Evolutionary conservation across 2,797 vertebrate genomes (phyloP), one percentile per base, ranked within the genome.

Genomic region (Scyliorhinus canicula): DNA sequence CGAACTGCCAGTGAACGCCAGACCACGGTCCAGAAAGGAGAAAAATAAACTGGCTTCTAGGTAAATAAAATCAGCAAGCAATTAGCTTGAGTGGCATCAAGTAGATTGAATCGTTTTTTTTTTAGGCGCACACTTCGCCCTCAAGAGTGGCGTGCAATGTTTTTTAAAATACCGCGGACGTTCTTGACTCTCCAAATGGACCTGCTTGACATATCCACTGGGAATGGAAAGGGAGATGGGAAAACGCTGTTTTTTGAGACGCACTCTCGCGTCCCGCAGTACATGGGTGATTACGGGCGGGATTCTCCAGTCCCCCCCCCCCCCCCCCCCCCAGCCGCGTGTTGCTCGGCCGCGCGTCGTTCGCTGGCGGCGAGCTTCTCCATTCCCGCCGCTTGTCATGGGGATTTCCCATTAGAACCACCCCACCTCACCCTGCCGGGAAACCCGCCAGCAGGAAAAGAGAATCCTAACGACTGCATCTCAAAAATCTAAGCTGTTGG

Each of bases 11-110:
- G 97, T 97, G 2, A 96, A 97, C 94, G 97, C 97, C 86, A 96
- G 97, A 8, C 97, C 97, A 0, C 97, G 97, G 14, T 97, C 97
- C 94, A 96, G 97, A 47, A 98, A 98, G 95, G 97, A 98, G 96
- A 98, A 98, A 96, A 98, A 97, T 96, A 97, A 97, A 95, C 97
- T 97, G 93, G 97, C 97, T 69, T 97, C 97, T 95, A 97, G 97
- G 97, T 97, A 97, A 95, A 86, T 91, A 65, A 91, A 44, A 55
- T n/a, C 57, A 44, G 60, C 57, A 2, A n/a, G 52, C 85, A 57
- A n/a, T 60, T 57, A 60, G 85, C 52, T n/a, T 19, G 31, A 88
- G 55, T 16, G 12, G 14, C 52, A 57, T 86, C 55, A 19, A 82
- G 55, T 57, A 57, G 52, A 88, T 88, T n/a, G 85, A 82, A 24